Percentiles rank a stretch among this genome's conserved stretches.
Evolutionary conservation across 92 coral and sea anemone genomes (phyloP).

Genomic region (Ricordea florida): DNA sequence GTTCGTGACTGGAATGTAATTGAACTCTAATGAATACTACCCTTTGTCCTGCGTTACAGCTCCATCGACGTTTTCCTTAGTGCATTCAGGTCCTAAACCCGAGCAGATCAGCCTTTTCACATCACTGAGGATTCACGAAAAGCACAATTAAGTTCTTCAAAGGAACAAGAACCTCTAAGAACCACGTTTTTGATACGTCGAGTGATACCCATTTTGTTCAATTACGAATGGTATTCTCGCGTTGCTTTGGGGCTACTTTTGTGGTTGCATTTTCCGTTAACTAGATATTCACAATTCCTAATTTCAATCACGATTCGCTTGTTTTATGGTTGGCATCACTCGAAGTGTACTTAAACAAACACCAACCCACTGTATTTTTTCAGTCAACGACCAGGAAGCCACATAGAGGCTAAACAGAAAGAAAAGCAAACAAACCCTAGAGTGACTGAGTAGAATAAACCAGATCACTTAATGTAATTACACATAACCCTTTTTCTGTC

Average conservation of each 20-base stretch:
- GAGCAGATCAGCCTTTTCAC: too few species aligned
- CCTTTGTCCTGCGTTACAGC: too few species aligned
- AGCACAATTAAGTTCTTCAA: background rate
- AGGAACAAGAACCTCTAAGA: constrained; percentile 17
- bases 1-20: constrained; percentile 28
- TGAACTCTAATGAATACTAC: too few species aligned
- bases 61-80: too few species aligned
- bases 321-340: background rate
- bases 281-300: background rate
- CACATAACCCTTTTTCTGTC: constrained; percentile 36
- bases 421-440: constrained; percentile 51
- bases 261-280: constrained; percentile 22
- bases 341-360: constrained; percentile 22
- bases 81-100: too few species aligned
- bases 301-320: background rate
- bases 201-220: constrained; percentile 29
- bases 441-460: constrained; percentile 56
- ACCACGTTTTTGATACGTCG: constrained; percentile 39
- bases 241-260: constrained; percentile 24
- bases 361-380: constrained; percentile 5
- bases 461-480: constrained; percentile 45
- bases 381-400: constrained; percentile 54
- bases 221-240: constrained; percentile 1
- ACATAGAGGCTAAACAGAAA: constrained; percentile 30
- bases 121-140: too few species aligned